Conservation (phyloP, 2,797 vertebrate genomes). For the Corythornis leucogaster region DNA sequence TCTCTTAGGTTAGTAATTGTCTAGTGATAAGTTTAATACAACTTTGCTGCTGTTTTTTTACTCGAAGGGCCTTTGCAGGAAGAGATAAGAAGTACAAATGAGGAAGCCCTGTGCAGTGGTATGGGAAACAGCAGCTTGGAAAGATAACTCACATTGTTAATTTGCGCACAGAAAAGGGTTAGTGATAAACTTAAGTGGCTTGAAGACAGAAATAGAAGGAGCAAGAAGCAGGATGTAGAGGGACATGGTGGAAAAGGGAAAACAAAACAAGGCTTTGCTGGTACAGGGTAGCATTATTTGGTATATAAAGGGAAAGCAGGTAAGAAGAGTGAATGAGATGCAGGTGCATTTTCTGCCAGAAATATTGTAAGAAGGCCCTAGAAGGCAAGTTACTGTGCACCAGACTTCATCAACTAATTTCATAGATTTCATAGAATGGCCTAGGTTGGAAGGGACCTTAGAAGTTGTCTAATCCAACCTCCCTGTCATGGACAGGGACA, state of each 20-base stretch:
- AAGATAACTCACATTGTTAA: constrained; percentile 49
- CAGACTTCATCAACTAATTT: background rate
- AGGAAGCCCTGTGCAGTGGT: background rate
- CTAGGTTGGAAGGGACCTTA: too few relatives aligned
- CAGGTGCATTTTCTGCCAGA: background rate
- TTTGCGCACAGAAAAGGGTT: constrained; percentile 14
- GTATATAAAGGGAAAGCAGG: background rate
- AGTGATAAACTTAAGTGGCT: background rate
- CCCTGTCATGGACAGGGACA: too few relatives aligned
- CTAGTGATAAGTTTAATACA: background rate
- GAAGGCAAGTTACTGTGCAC: background rate
- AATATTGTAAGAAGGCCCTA: background rate
- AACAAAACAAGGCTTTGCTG: background rate
- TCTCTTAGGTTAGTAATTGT: background rate
- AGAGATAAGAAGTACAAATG: constrained; percentile 44
- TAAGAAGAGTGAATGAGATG: background rate
- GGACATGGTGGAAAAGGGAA: background rate
- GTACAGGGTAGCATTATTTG: background rate
- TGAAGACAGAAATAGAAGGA: constrained; percentile 27
- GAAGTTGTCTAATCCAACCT: too few relatives aligned
- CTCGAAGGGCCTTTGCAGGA: background rate
- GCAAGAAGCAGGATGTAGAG: background rate
- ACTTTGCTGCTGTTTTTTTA: background rate
- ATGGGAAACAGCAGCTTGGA: constrained; percentile 45
- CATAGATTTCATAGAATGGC: too few relatives aligned